Evolutionary conservation across 92 coral and sea anemone genomes (phyloP).

Genomic region (Nematostella vectensis): DNA sequence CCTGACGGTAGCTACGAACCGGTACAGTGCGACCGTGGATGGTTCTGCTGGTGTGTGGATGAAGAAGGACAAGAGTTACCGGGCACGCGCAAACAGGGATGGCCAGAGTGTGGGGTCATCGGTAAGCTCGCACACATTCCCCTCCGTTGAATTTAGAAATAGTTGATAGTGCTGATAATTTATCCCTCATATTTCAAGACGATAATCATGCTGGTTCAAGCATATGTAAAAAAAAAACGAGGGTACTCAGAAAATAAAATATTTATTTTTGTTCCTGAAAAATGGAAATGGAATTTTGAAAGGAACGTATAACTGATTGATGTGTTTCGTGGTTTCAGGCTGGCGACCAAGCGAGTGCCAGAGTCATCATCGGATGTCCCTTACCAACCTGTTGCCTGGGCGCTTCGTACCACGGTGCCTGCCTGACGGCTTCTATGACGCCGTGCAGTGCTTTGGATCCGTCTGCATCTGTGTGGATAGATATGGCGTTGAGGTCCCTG

Average conservation of each 20-base stretch:
- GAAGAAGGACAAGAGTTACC: slow-evolving; percentile 79
- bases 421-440: slow-evolving; percentile 64
- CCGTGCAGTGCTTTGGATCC: slow-evolving; percentile 67
- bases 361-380: slow-evolving; percentile 48
- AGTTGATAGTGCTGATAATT: too few species aligned
- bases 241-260: too few species aligned
- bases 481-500: slow-evolving; percentile 72
- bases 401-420: slow-evolving; percentile 80
- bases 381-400: slow-evolving; percentile 69
- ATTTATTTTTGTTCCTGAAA: too few species aligned
- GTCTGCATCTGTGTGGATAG: slow-evolving; percentile 83
- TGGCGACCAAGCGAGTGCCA: slow-evolving; percentile 52
- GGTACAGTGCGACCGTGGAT: slow-evolving; percentile 83
- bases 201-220: too few species aligned
- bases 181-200: too few species aligned
- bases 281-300: too few species aligned
- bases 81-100: slow-evolving; percentile 66
- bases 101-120: slow-evolving; percentile 78
- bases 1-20: slow-evolving; percentile 82
- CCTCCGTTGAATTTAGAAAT: not conserved
- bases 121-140: slow-evolving; percentile 22
- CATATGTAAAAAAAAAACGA: too few species aligned
- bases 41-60: slow-evolving; percentile 96
- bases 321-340: too few species aligned
- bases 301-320: too few species aligned